Base-by-base conservation (phyloP, 2,888 invertebrate genomes). In the Amphipoea lucens region DNA sequence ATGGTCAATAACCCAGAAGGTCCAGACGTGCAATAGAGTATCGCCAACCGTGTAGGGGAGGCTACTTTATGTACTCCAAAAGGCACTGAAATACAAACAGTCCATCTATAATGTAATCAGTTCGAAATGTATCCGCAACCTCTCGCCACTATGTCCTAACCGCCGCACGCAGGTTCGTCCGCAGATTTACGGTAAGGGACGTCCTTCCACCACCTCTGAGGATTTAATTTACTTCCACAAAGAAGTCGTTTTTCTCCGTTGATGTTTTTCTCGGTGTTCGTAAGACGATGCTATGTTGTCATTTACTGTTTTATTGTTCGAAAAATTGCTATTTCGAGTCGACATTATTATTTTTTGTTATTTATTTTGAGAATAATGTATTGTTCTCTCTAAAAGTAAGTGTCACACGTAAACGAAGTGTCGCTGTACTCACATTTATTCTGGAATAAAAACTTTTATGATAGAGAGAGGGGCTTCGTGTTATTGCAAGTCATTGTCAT, bases 181-280 rank as follows among this genome's bases (percentile, higher is more conserved):
- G 79, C 57, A 83, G 87, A 91, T 90, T 91, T 90, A 90, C 88
- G 84, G 51, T 14, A 54, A 75, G 23, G 54, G 69, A 76, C 84
- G 81, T 83, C 87, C 77, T 76, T 83, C 81, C 54, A 78, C 36
- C 69, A 81, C 69, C 83, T 75, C 69, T 70, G 72, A 84, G 80
- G 83, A 88, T 90, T 90, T 89, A 88, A 89, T 89, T 89, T 89
- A 86, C 87, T 88, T 67, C 42, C 70, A 83, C 85, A 90, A 85
- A 82, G 84, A 81, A 72, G 75, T 75, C 79, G 77, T 84, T 88
- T 85, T 85, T 88, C 84, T 79, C 36, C 70, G 74, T 65, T 84
- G 79, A 84, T 87, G 78, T 84, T 84, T 77, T 84, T 65, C 77
- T 74, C 40, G 23, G 40, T 48, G 69, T 77, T 86, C 5, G 75